Evolutionary conservation across 2,113 vertebrate species (phyloP).

Genomic region (Desmodus rotundus): DNA sequence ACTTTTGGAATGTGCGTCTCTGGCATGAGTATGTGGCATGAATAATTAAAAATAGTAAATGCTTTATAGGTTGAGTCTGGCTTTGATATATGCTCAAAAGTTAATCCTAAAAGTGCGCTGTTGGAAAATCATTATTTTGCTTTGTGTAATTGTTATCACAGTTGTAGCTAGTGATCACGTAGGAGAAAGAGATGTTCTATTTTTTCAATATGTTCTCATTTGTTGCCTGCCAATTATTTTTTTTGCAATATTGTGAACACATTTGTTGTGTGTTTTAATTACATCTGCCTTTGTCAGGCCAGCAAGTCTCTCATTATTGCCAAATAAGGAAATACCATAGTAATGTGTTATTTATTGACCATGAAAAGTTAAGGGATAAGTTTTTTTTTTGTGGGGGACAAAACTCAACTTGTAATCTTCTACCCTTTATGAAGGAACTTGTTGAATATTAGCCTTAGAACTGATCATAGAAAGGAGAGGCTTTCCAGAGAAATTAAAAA

Average conservation of each 20-base stretch:
- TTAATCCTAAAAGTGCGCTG: not conserved
- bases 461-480: not conserved
- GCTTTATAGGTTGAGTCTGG: not conserved
- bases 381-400: not conserved
- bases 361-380: slow-evolving; percentile 15
- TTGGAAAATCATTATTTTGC: not conserved
- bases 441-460: slow-evolving; percentile 20
- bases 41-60: slow-evolving; percentile 15
- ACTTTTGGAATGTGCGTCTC: not conserved
- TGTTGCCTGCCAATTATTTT: slow-evolving; percentile 60
- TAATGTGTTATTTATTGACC: slow-evolving; percentile 16
- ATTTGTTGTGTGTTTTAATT: slow-evolving; percentile 59
- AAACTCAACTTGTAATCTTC: not conserved
- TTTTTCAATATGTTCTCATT: slow-evolving; percentile 46
- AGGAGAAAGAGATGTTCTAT: slow-evolving; percentile 33
- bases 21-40: not conserved
- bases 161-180: not conserved
- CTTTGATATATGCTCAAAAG: not conserved
- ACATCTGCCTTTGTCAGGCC: slow-evolving; percentile 56
- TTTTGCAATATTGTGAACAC: slow-evolving; percentile 52
- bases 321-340: slow-evolving; percentile 51
- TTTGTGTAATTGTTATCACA: not conserved
- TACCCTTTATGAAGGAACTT: not conserved
- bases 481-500: slow-evolving; percentile 6
- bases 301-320: slow-evolving; percentile 51